These are phyloP conservation scores for Nomada ferruginata DNA, from an alignment of 2,888 invertebrate species.

Conservation along the genomic window DNA sequence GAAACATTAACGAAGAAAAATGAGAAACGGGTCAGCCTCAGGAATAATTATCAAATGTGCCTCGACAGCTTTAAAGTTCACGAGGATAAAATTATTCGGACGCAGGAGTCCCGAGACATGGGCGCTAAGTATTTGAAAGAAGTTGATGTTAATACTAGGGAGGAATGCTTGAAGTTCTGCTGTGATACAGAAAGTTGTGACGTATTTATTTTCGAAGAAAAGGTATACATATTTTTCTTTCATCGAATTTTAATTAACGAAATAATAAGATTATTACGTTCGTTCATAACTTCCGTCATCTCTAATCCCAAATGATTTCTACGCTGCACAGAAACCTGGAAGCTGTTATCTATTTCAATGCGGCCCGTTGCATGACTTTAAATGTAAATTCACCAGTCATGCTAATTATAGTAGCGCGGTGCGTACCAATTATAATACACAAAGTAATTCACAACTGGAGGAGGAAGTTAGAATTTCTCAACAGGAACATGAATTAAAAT, in stretches of 20 bases:
- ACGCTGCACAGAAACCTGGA: slow-evolving; percentile 89
- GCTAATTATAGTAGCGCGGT: slow-evolving; percentile 95
- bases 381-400: slow-evolving; percentile 96
- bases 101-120: slow-evolving; percentile 94
- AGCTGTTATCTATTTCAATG: slow-evolving; percentile 97
- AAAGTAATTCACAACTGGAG: slow-evolving; percentile 85
- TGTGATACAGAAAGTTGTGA: slow-evolving; percentile 95
- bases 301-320: neutral
- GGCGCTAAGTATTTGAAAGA: slow-evolving; percentile 95
- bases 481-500: slow-evolving; percentile 90
- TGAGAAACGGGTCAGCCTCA: slow-evolving; percentile 85
- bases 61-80: slow-evolving; percentile 93
- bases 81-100: slow-evolving; percentile 95
- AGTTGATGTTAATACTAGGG: slow-evolving; percentile 91
- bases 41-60: slow-evolving; percentile 85
- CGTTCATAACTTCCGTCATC: neutral
- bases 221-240: slow-evolving; percentile 85
- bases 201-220: slow-evolving; percentile 96
- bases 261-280: neutral
- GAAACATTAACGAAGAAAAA: slow-evolving; percentile 70
- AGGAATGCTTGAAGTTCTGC: slow-evolving; percentile 94
- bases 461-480: slow-evolving; percentile 90
- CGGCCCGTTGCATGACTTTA: slow-evolving; percentile 95
- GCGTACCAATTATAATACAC: slow-evolving; percentile 86
- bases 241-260: neutral